Percentiles rank a stretch among this genome's conserved stretches.
Evolutionary conservation across 2,888 invertebrate species (phyloP).

Genomic region (Heliconius charithonia): DNA sequence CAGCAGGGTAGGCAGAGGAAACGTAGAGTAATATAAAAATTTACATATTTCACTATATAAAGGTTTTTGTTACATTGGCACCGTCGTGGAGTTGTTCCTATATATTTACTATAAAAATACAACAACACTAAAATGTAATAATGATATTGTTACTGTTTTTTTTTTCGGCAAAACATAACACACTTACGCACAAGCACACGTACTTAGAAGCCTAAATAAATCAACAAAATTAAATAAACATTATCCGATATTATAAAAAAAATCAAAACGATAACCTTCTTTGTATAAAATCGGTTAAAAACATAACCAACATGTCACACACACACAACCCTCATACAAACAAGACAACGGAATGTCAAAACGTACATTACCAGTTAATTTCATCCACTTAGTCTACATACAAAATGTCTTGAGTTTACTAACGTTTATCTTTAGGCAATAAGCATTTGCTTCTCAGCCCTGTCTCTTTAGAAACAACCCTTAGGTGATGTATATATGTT

Average conservation of each 20-base stretch:
- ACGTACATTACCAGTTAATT: background rate
- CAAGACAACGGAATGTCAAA: background rate
- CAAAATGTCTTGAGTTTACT: background rate
- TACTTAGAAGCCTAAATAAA: too few relatives aligned
- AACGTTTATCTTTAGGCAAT: slow-evolving; percentile 13
- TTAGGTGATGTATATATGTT: slow-evolving; percentile 8
- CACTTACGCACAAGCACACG: too few relatives aligned
- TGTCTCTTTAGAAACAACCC: slow-evolving; percentile 9
- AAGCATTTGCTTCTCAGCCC: slow-evolving; percentile 4
- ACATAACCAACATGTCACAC: background rate
- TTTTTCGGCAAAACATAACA: too few relatives aligned
- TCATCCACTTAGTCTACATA: slow-evolving; percentile 13
- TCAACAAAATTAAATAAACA: too few relatives aligned
- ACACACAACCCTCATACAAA: background rate
- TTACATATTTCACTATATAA: background rate
- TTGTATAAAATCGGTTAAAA: background rate
- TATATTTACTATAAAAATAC: too few relatives aligned
- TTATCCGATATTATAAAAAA: too few relatives aligned
- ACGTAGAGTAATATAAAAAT: background rate
- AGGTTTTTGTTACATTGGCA: background rate
- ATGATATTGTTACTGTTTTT: too few relatives aligned
- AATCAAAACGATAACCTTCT: background rate
- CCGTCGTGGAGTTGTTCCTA: background rate
- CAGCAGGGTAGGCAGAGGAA: too few relatives aligned
- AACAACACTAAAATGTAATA: too few relatives aligned